Evolutionary conservation across 2,888 invertebrate species (phyloP).

Genomic region (Acrocyrtus sp.): DNA sequence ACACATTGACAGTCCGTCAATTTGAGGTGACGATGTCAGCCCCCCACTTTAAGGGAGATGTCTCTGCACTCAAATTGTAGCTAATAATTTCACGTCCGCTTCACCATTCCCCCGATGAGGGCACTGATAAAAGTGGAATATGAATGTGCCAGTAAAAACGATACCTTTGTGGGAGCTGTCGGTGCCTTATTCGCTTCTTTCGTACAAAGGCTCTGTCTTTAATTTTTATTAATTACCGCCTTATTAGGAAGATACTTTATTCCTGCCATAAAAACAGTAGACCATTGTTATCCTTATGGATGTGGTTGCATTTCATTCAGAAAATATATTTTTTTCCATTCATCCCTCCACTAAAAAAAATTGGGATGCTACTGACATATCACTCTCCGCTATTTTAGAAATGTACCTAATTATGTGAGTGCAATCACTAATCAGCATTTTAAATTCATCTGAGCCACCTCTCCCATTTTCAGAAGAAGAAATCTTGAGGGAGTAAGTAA

Average conservation of each 20-base stretch:
- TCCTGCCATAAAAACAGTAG: constrained; percentile 33
- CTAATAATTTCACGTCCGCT: neutral
- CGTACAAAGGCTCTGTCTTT: constrained; percentile 41
- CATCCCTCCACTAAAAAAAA: too few species aligned
- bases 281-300: neutral
- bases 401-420: too few species aligned
- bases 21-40: neutral
- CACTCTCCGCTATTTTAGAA: too few species aligned
- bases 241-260: constrained; percentile 45
- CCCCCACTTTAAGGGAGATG: too few species aligned
- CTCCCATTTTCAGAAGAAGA: too few species aligned
- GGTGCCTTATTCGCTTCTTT: constrained; percentile 39
- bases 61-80: too few species aligned
- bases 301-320: constrained; percentile 24
- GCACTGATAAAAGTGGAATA: neutral
- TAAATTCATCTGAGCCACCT: too few species aligned
- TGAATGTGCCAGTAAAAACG: constrained; percentile 11
- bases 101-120: too few species aligned
- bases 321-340: too few species aligned
- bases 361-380: too few species aligned
- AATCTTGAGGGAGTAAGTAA: constrained; percentile 13
- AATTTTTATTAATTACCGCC: constrained; percentile 59
- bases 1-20: too few species aligned
- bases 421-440: too few species aligned
- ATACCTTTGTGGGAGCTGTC: constrained; percentile 25